A percentile compares a stretch with the other conserved stretches of the same genome.
Evolutionary conservation across 2,888 invertebrate species (phyloP).

Genomic region (Nemapogon koenigi): DNA sequence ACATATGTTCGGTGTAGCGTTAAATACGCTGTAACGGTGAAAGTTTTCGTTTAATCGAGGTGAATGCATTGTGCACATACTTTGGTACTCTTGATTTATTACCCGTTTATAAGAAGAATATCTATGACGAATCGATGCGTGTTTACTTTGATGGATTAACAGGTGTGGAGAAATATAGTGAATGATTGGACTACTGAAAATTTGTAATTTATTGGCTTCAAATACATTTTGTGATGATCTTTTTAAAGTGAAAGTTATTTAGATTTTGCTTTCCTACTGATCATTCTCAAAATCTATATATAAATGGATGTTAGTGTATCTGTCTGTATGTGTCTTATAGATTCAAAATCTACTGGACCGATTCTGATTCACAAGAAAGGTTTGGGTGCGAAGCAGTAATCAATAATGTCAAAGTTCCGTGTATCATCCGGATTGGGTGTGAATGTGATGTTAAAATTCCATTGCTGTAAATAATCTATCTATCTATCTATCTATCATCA

Average conservation of each 20-base stretch:
- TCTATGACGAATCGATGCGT: conserved; percentile 9
- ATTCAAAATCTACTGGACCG: too few relatives aligned
- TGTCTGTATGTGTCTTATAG: too few relatives aligned
- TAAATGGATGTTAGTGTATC: too few relatives aligned
- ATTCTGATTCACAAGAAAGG: too few relatives aligned
- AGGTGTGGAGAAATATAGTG: conserved; percentile 12
- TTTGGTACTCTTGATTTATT: conserved; percentile 25
- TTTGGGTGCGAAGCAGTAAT: too few relatives aligned
- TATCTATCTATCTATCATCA: background rate
- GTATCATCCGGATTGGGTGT: too few relatives aligned
- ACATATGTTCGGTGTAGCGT: conserved; percentile 10
- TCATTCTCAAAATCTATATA: too few relatives aligned
- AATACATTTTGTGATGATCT: too few relatives aligned
- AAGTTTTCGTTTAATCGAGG: conserved; percentile 40
- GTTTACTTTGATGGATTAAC: conserved; percentile 14
- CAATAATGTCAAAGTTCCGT: too few relatives aligned
- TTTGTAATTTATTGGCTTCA: conserved; percentile 5
- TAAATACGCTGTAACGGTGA: conserved; percentile 27
- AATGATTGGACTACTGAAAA: conserved; percentile 5
- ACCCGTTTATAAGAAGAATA: conserved; percentile 17
- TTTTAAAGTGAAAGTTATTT: too few relatives aligned
- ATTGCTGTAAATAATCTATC: conserved; percentile 12
- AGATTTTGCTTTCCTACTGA: too few relatives aligned
- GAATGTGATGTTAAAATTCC: conserved; percentile 6
- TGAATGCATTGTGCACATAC: conserved; percentile 23